Evolutionary conservation across 2,888 invertebrate genomes (phyloP), one percentile per base, ranked within the genome.

Genomic region (Luffia ferchaultella): DNA sequence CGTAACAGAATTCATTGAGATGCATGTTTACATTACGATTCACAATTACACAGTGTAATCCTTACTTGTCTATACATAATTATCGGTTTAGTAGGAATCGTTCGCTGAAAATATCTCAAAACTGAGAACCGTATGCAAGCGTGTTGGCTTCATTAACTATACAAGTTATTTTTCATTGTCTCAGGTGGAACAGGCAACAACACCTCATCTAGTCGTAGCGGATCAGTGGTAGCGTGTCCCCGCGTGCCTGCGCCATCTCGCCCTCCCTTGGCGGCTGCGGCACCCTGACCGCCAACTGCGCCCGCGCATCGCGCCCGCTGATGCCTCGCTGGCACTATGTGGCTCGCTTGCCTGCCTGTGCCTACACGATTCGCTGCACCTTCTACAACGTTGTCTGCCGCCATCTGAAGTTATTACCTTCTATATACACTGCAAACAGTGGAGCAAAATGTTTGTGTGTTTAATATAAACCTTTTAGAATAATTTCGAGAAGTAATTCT

Each of bases 211-310:
- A 71, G 52, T 58, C 82, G 82, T 57, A 77, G 78, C 54, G 82
- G 82, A 49, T 82, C 82, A 0, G 68, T 83, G 60, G 82, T 83
- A 15, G 90, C 89, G 17, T 90, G 90, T 58, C 89, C 90, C 62
- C 90, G 90, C 76, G 89, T 87, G 71, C 79, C 85, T 40, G 73
- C 82, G 54, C 75, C 82, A 59, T 57, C 80, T 62, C 71, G 76
- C 54, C 72, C 80, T 15, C 68, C 76, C 56, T 72, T 77, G 44
- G 79, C 78, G 52, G 84, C 79, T 2, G 83, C 84, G 40, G 84
- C 82, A 48, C 84, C 84, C 68, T 85, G 84, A 84, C 82, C 74
- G 62, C 57, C 67, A 51, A 62, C 67, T 16, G 65, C 73, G 60
- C 76, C 78, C 47, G 66, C 73, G 65, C 74, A 75, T 54, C 76